Percentiles rank a stretch among this genome's conserved stretches.
phyloP scores from a whole-genome alignment of 2,888 invertebrate species.

The Helicoverpa assulta region DNA sequence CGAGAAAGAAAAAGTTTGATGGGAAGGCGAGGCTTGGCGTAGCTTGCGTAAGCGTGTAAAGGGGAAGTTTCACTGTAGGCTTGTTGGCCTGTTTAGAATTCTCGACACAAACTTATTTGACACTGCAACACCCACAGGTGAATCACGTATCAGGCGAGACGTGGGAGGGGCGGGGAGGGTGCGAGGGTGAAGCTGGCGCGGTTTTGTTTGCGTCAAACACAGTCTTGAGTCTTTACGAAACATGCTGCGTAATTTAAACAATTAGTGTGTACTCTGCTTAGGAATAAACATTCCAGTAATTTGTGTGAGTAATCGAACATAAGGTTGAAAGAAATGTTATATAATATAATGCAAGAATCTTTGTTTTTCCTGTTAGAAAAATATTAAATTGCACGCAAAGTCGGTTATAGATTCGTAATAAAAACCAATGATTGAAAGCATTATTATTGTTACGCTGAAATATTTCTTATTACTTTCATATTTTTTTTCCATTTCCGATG shows the following conservation, averaged over 20 bases:
- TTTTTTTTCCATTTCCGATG: constrained; percentile 23
- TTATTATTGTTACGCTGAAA: too few species aligned
- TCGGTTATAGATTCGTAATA: too few species aligned
- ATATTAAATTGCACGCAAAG: too few species aligned
- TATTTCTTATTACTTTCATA: too few species aligned
- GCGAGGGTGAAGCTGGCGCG: constrained; percentile 20
- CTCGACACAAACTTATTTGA: constrained; percentile 66
- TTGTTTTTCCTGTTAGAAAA: too few species aligned
- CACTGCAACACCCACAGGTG: constrained; percentile 62
- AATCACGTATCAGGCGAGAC: constrained; percentile 46
- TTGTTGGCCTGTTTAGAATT: constrained; percentile 55
- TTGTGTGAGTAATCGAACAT: not conserved
- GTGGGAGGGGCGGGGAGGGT: not conserved
- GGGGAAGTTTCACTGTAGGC: constrained; percentile 43
- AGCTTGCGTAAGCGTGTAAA: constrained; percentile 24
- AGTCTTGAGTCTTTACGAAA: constrained; percentile 31
- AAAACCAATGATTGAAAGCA: too few species aligned
- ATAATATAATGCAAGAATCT: too few species aligned
- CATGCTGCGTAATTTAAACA: constrained; percentile 33
- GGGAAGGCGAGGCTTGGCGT: constrained; percentile 20
- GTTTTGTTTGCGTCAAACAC: constrained; percentile 41
- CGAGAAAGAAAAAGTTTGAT: constrained; percentile 11
- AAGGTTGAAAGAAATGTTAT: constrained; percentile 8
- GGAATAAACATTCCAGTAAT: constrained; percentile 4
- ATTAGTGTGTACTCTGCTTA: constrained; percentile 29